These are phyloP conservation scores for Euplagia quadripunctaria DNA, from an alignment of 2,888 invertebrate genomes.

Conservation along the genomic window DNA sequence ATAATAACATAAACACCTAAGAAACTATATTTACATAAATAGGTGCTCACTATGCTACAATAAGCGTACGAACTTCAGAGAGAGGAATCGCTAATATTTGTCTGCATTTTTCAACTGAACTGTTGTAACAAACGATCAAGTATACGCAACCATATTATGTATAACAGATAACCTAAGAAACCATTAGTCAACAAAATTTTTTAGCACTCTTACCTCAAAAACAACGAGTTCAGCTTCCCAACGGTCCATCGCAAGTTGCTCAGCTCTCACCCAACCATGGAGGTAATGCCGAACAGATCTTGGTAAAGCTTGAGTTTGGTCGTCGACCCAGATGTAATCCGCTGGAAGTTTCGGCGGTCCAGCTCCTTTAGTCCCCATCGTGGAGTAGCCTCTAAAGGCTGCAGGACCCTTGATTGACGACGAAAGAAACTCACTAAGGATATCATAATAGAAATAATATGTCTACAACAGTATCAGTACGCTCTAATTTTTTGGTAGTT, in stretches of 20 bases:
- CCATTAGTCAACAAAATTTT: too few relatives aligned
- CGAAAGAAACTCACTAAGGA: background rate
- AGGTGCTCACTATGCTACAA: too few relatives aligned
- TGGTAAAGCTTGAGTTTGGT: constrained; percentile 79
- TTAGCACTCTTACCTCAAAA: constrained; percentile 66
- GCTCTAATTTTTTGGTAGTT: too few relatives aligned
- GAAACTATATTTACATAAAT: too few relatives aligned
- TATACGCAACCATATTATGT: too few relatives aligned
- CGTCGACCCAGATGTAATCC: constrained; percentile 71
- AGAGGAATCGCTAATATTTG: too few relatives aligned
- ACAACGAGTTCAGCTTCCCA: constrained; percentile 74
- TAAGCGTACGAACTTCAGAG: too few relatives aligned
- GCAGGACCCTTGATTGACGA: constrained; percentile 64
- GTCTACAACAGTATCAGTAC: too few relatives aligned
- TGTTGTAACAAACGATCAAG: too few relatives aligned
- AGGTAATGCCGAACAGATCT: constrained; percentile 74
- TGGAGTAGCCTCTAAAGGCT: constrained; percentile 55
- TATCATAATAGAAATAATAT: background rate
- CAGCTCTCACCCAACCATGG: constrained; percentile 76
- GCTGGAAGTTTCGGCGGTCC: constrained; percentile 52
- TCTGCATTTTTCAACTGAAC: too few relatives aligned
- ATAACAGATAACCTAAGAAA: background rate
- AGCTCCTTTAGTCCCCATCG: constrained; percentile 44
- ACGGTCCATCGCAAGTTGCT: constrained; percentile 68
- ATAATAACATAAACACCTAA: too few relatives aligned